Conservation (phyloP, 2,113 vertebrate species). For the Cyprinodon brontotheroides region DNA sequence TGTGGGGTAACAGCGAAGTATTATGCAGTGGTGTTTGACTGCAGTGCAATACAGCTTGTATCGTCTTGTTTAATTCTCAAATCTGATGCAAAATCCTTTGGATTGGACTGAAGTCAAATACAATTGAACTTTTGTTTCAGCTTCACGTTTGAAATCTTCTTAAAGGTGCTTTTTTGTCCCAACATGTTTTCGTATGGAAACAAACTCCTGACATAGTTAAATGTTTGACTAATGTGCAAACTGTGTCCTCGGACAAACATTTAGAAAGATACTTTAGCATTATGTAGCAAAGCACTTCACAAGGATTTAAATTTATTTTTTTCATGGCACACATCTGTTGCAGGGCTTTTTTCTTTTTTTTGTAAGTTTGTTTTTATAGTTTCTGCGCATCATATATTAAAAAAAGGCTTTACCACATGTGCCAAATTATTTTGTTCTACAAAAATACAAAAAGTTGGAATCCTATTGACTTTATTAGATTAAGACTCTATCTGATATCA, state of each 20-base stretch:
- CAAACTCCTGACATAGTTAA: neutral
- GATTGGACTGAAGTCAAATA: neutral
- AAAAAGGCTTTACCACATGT: too few relatives aligned
- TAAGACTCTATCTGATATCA: neutral
- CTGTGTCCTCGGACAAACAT: neutral
- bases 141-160: neutral
- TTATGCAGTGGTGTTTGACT: neutral
- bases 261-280: neutral
- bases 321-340: too few relatives aligned
- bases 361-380: neutral
- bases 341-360: too few relatives aligned
- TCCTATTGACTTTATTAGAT: neutral
- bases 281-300: neutral
- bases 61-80: neutral
- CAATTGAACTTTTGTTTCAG: neutral
- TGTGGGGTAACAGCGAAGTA: slow-evolving; percentile 27
- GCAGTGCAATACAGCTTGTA: neutral
- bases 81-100: neutral
- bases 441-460: neutral
- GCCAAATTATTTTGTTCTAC: neutral
- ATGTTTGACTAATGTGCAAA: neutral
- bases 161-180: too few relatives aligned
- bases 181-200: too few relatives aligned
- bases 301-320: too few relatives aligned
- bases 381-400: too few relatives aligned